phyloP scores from a whole-genome alignment of 2,113 vertebrate genomes.

The Rutilus rutilus region DNA sequence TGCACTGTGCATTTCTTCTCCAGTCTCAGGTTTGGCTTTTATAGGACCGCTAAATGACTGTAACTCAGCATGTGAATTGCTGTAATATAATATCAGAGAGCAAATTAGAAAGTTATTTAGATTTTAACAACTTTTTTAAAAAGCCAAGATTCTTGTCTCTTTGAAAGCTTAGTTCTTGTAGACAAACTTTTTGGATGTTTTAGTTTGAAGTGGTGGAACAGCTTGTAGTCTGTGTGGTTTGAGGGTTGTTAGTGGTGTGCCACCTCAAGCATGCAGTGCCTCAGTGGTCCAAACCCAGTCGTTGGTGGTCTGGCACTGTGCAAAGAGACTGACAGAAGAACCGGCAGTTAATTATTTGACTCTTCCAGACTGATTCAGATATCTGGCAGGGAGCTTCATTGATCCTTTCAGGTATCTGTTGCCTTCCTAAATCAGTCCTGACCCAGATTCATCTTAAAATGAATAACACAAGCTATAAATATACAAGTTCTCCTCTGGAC shows the following conservation, averaged over 20 bases:
- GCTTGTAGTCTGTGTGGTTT: not conserved
- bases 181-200: not conserved
- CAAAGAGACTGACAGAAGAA: conserved; percentile 28
- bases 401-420: not conserved
- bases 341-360: not conserved
- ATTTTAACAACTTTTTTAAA: not conserved
- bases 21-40: conserved; percentile 8
- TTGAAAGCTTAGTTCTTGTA: not conserved
- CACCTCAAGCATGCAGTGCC: conserved; percentile 39
- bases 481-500: not conserved
- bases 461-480: not conserved
- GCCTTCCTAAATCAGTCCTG: no score
- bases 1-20: not conserved
- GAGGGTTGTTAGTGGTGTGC: conserved; percentile 52
- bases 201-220: not conserved
- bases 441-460: not conserved
- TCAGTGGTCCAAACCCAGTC: conserved; percentile 48
- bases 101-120: not conserved
- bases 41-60: not conserved
- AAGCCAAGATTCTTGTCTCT: not conserved
- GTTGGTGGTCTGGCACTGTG: conserved; percentile 51
- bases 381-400: not conserved
- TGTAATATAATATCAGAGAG: not conserved
- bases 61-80: not conserved
- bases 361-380: not conserved